Percentiles rank a stretch among this genome's conserved stretches.
These are phyloP conservation scores for Oryctes rhinoceros DNA, from an alignment of 1,140 invertebrate genomes.

Conservation along the genomic window DNA sequence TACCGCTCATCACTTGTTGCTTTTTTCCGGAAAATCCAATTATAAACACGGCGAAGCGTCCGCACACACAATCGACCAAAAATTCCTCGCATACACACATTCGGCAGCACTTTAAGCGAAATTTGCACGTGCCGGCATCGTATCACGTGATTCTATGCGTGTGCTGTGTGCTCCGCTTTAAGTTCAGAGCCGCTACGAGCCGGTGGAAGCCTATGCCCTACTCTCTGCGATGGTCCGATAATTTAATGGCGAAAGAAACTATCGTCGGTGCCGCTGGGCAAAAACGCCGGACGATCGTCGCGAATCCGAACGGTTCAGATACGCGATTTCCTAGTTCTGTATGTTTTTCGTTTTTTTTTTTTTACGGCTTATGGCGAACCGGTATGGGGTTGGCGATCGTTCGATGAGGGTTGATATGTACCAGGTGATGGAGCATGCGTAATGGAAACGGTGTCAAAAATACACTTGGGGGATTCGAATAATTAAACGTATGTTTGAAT, in stretches of 20 bases:
- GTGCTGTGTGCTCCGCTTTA: not conserved
- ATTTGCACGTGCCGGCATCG: conserved; percentile 17
- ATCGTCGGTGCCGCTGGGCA: not conserved
- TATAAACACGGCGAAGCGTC: not conserved
- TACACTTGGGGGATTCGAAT: not conserved
- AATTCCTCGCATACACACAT: conserved; percentile 21
- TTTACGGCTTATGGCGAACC: not conserved
- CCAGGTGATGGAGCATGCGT: not conserved
- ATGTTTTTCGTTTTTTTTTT: not conserved
- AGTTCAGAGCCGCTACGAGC: not conserved
- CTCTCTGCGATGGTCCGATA: not conserved
- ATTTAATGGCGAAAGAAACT: not conserved
- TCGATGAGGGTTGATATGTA: not conserved
- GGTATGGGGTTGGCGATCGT: not conserved
- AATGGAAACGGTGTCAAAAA: conserved; percentile 10
- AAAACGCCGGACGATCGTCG: not conserved
- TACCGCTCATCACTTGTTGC: conserved; percentile 30
- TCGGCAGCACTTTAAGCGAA: conserved; percentile 1
- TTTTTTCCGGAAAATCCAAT: conserved; percentile 7
- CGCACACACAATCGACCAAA: not conserved
- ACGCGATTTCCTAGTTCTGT: not conserved
- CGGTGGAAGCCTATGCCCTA: not conserved
- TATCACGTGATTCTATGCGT: conserved; percentile 10
- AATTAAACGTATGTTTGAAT: not conserved
- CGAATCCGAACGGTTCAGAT: not conserved